These are phyloP conservation scores for Dasypogon diadema DNA, from an alignment of 2,888 invertebrate species.

Conservation along the genomic window DNA sequence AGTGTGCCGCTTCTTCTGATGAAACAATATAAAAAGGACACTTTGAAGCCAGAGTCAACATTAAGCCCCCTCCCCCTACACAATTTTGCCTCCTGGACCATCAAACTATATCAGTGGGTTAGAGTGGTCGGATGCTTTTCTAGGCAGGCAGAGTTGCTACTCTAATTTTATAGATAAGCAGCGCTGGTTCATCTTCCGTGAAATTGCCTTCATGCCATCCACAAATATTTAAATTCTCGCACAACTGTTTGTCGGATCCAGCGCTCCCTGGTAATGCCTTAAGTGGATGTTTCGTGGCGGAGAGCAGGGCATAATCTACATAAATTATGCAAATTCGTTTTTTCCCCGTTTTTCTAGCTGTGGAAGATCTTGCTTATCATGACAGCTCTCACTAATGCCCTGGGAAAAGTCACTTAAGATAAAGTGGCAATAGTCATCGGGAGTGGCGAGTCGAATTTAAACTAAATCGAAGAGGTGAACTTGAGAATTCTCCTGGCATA, in stretches of 20 bases:
- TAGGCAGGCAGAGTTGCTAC: slow-evolving; percentile 20
- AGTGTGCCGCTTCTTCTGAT: slow-evolving; percentile 26
- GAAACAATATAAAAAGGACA: slow-evolving; percentile 36
- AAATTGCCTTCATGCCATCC: slow-evolving; percentile 57
- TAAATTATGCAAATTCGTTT: slow-evolving; percentile 56
- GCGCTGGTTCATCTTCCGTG: slow-evolving; percentile 56
- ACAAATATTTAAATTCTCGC: slow-evolving; percentile 56
- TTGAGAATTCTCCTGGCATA: too few species aligned
- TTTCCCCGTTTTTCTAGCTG: slow-evolving; percentile 43
- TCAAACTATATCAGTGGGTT: slow-evolving; percentile 29
- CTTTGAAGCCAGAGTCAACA: slow-evolving; percentile 13
- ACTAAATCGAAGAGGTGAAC: neutral
- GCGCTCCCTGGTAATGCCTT: slow-evolving; percentile 35
- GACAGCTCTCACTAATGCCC: slow-evolving; percentile 44
- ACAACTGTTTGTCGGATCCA: slow-evolving; percentile 44
- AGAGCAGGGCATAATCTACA: slow-evolving; percentile 53
- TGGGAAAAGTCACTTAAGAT: slow-evolving; percentile 49
- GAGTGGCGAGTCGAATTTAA: neutral
- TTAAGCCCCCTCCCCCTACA: slow-evolving; percentile 22
- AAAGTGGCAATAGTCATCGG: slow-evolving; percentile 36
- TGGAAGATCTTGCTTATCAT: slow-evolving; percentile 39
- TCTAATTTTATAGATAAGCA: slow-evolving; percentile 57
- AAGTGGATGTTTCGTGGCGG: slow-evolving; percentile 40
- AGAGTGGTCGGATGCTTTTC: neutral
- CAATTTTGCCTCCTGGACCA: slow-evolving; percentile 20